These are phyloP conservation scores for Suricata suricatta DNA, from an alignment of 2,113 vertebrate species.

Conservation along the genomic window DNA sequence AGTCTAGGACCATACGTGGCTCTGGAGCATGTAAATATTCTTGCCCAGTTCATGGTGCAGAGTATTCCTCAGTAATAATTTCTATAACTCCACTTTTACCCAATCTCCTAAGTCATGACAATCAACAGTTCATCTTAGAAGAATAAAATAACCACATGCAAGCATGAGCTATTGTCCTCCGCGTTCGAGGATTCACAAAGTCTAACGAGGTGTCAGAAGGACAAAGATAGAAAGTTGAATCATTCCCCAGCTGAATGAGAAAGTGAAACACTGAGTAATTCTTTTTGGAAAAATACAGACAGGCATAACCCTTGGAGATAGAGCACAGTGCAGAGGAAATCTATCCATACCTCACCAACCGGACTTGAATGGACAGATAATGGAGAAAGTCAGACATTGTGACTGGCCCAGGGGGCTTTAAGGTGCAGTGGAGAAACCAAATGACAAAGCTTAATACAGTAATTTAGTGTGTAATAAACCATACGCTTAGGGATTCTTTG, in stretches of 20 bases:
- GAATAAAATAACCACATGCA: constrained; percentile 13
- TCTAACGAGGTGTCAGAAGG: neutral
- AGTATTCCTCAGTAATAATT: neutral
- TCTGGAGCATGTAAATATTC: neutral
- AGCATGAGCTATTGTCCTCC: neutral
- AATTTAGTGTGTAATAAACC: neutral
- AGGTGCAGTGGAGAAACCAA: neutral
- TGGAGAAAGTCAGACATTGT: neutral
- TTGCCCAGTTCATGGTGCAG: neutral
- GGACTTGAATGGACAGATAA: neutral
- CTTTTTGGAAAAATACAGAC: neutral
- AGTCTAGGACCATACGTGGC: neutral
- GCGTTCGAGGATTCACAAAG: neutral
- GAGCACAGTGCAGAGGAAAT: neutral
- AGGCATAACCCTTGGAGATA: neutral
- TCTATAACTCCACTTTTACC: neutral
- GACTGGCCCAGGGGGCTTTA: neutral
- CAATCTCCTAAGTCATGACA: neutral
- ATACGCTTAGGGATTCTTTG: neutral
- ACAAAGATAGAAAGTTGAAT: neutral
- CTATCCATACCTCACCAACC: rapidly evolving
- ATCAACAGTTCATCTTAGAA: neutral
- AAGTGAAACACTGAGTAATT: neutral
- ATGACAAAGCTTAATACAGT: neutral
- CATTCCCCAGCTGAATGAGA: neutral